Evolutionary conservation across 2,113 vertebrate genomes (phyloP).

Genomic region (Mionectes macconnelli): DNA sequence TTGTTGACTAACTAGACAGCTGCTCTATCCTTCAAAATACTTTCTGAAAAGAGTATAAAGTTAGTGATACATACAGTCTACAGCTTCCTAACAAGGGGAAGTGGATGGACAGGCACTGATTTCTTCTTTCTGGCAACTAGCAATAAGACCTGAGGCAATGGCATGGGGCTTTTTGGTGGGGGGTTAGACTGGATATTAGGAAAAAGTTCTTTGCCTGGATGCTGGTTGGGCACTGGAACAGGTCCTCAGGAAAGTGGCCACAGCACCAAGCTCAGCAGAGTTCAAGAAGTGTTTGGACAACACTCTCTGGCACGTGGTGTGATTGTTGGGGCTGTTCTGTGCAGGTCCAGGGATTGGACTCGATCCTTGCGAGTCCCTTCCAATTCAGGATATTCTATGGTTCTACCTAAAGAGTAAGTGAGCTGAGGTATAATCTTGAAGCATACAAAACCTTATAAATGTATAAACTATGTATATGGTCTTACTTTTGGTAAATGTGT

Average conservation of each 20-base stretch:
- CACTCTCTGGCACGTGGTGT: accelerated
- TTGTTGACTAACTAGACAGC: neutral
- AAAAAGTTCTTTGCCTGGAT: neutral
- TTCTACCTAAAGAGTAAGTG: neutral
- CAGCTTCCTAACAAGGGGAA: neutral
- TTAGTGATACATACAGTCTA: neutral
- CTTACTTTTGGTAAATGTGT: neutral
- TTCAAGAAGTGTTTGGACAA: neutral
- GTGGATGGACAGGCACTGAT: neutral
- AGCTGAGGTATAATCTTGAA: neutral
- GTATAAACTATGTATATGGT: neutral
- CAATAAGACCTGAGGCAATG: neutral
- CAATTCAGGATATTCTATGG: neutral
- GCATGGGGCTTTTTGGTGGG: neutral
- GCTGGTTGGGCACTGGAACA: neutral
- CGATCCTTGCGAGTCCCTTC: neutral
- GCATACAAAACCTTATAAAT: neutral
- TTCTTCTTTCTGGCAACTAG: neutral
- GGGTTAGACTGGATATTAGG: neutral
- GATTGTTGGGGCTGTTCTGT: neutral
- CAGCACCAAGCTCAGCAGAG: neutral
- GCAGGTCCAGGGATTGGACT: neutral
- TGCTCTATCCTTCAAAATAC: neutral
- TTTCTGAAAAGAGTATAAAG: neutral
- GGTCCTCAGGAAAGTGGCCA: neutral